phyloP scores from a whole-genome alignment of 2,888 invertebrate species.

The Spodoptera picta region DNA sequence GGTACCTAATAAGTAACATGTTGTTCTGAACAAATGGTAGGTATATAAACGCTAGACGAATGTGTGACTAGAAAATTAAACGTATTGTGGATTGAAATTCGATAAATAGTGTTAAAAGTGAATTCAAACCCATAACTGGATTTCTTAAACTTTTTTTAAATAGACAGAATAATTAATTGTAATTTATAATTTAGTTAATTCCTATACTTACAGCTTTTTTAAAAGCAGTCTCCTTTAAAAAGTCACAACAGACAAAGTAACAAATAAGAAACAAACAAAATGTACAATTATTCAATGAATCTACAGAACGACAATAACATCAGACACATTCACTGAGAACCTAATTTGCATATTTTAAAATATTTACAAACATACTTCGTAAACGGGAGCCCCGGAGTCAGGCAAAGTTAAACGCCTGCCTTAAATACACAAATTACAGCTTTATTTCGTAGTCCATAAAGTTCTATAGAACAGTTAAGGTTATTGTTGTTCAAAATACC shows the following conservation, averaged over 20 bases:
- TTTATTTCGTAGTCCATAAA: constrained; percentile 40
- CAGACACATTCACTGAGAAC: constrained; percentile 64
- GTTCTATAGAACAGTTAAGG: constrained; percentile 28
- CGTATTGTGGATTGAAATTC: too few species aligned
- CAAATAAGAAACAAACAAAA: constrained; percentile 34
- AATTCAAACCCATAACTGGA: too few species aligned
- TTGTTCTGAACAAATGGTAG: neutral
- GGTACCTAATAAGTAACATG: too few species aligned
- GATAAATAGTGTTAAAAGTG: too few species aligned
- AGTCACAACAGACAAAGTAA: too few species aligned
- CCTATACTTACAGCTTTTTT: too few species aligned
- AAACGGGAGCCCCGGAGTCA: constrained; percentile 54
- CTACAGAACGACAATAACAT: constrained; percentile 65
- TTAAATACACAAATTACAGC: constrained; percentile 33
- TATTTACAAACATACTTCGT: constrained; percentile 67
- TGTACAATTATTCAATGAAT: constrained; percentile 63
- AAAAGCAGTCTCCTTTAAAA: too few species aligned
- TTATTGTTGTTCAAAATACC: constrained; percentile 64
- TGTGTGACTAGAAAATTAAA: too few species aligned
- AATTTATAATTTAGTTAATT: too few species aligned
- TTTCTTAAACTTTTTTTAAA: neutral
- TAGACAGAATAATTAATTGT: too few species aligned
- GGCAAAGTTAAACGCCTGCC: constrained; percentile 42
- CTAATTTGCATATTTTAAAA: constrained; percentile 72
- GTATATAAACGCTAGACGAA: too few species aligned